Percentiles rank a stretch among this genome's conserved stretches.
Conservation (phyloP, 2,888 invertebrate genomes). For the Escarpia spicata region DNA sequence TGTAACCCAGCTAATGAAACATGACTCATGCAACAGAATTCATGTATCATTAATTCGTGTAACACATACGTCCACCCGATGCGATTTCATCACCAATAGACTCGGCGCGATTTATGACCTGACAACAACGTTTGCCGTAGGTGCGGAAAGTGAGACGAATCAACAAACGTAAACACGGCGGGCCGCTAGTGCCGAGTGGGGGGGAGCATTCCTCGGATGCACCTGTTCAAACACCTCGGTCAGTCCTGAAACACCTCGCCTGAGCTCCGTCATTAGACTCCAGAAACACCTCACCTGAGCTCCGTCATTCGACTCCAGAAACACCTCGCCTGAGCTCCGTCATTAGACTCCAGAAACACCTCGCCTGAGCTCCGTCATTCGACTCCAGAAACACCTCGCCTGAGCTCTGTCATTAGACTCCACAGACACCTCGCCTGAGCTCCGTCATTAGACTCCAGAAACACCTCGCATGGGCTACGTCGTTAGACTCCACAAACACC, state of each 20-base stretch:
- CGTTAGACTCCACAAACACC: no score
- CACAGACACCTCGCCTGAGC: not conserved
- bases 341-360: not conserved
- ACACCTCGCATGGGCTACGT: not conserved
- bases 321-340: not conserved
- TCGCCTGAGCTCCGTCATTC: not conserved
- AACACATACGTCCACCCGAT: not conserved
- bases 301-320: not conserved
- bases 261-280: not conserved
- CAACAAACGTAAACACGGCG: not conserved
- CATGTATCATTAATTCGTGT: not conserved
- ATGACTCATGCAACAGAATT: not conserved
- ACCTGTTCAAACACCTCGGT: conserved; percentile 4
- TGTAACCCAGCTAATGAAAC: not conserved
- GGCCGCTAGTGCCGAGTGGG: not conserved
- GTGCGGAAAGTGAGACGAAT: not conserved
- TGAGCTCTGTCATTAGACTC: not conserved
- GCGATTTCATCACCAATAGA: not conserved
- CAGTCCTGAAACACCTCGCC: not conserved
- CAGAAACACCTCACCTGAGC: not conserved
- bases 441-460: not conserved
- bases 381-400: not conserved
- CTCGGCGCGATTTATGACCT: not conserved
- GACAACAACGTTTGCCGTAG: not conserved
- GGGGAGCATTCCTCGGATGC: not conserved